A percentile compares a stretch with the other conserved stretches of the same genome.
Evolutionary conservation across 2,113 vertebrate species (phyloP).

Genomic region (Crotalus horridus): DNA sequence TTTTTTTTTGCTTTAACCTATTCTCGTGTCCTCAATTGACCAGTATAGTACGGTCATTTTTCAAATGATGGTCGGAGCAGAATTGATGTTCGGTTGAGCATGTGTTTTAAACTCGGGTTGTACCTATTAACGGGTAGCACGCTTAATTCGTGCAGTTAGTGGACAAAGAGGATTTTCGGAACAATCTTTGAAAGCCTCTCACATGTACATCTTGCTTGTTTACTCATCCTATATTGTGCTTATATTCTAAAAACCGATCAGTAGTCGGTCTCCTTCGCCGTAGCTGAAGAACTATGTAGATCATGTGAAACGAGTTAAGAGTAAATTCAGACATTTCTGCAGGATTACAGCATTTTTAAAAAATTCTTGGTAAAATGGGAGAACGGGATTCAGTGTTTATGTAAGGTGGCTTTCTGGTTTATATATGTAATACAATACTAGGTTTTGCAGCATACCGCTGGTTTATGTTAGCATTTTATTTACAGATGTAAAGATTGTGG

Average conservation of each 20-base stretch:
- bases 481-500: not conserved
- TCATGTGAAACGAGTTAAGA: not conserved
- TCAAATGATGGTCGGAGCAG: not conserved
- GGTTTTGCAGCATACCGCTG: not conserved
- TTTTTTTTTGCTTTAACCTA: not conserved
- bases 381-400: not conserved
- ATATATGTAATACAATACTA: not conserved
- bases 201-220: not conserved
- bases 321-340: not conserved
- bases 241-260: not conserved
- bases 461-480: not conserved
- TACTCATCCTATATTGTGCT: not conserved
- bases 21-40: not conserved
- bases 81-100: not conserved
- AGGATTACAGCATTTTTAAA: not conserved
- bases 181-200: not conserved
- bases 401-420: not conserved
- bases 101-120: not conserved
- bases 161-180: not conserved
- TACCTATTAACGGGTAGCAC: not conserved
- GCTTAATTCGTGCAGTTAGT: not conserved
- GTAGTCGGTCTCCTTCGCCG: not conserved
- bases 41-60: not conserved
- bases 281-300: not conserved
- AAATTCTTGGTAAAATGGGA: not conserved